A percentile compares a stretch with the other conserved stretches of the same genome.
Evolutionary conservation across 2,888 invertebrate genomes (phyloP).

Genomic region (Ophion costatus): DNA sequence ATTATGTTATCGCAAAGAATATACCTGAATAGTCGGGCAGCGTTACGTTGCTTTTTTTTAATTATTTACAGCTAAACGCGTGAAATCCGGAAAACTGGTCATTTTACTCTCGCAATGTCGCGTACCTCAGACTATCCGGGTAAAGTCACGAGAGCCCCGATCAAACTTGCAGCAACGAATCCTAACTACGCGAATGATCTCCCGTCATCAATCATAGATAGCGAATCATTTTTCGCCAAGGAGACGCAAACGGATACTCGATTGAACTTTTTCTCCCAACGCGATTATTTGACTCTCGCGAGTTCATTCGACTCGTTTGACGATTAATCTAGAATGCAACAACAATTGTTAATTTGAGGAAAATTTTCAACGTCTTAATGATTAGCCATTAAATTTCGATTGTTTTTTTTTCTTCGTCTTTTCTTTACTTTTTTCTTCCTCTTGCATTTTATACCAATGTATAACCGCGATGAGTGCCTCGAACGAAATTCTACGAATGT

Average conservation of each 20-base stretch:
- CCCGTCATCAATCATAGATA: not conserved
- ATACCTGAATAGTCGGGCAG: constrained; percentile 70
- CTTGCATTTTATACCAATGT: not conserved
- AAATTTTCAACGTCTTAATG: constrained; percentile 52
- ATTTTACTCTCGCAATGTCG: not conserved
- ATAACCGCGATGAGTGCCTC: not conserved
- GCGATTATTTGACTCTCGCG: constrained; percentile 25
- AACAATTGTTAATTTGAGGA: constrained; percentile 12
- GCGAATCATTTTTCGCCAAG: constrained; percentile 16
- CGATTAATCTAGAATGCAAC: constrained; percentile 16
- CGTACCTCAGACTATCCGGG: not conserved
- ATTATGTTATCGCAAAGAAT: constrained; percentile 71
- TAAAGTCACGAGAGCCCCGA: constrained; percentile 14
- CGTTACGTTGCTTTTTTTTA: constrained; percentile 70
- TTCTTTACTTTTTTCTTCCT: not conserved
- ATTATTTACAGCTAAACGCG: constrained; percentile 73
- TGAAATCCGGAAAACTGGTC: constrained; percentile 24
- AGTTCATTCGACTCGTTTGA: constrained; percentile 9
- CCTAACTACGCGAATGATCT: not conserved
- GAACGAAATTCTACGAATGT: not conserved
- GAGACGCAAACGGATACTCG: not conserved
- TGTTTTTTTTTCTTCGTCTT: not conserved
- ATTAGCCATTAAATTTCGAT: constrained; percentile 36
- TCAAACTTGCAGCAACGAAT: constrained; percentile 35
- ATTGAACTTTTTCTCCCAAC: constrained; percentile 1